phyloP scores from a whole-genome alignment of 2,113 vertebrate species.

The Varanus salvator region DNA sequence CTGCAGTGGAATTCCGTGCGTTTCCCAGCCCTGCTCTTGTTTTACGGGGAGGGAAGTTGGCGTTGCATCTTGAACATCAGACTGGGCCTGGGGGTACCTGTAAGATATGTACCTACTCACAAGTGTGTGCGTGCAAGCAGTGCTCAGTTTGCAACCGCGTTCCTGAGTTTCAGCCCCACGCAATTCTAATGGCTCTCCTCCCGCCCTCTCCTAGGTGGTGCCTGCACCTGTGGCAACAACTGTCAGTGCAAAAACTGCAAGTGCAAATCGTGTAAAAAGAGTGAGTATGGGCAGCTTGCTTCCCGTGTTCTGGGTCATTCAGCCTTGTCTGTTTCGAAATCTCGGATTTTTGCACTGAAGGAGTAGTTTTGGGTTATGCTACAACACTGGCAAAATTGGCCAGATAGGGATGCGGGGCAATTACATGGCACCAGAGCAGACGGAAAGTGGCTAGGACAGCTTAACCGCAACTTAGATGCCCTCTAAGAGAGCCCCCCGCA shows the following conservation, averaged over 20 bases:
- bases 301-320: neutral
- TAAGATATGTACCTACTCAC: too few relatives aligned
- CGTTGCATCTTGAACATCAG: neutral
- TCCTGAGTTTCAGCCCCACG: neutral
- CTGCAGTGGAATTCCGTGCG: neutral
- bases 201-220: conserved; percentile 74
- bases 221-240: conserved; percentile 83
- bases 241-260: conserved; percentile 88
- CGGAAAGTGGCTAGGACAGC: neutral
- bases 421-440: neutral
- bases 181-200: too few relatives aligned
- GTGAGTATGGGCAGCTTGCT: conserved; percentile 53
- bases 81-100: too few relatives aligned
- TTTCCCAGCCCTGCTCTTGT: neutral
- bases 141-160: neutral
- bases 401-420: neutral
- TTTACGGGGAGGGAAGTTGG: neutral
- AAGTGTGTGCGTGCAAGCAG: neutral
- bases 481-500: neutral
- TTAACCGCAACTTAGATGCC: neutral
- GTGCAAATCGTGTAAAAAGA: conserved; percentile 83
- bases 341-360: too few relatives aligned
- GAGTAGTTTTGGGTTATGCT: too few relatives aligned
- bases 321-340: neutral
- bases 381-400: neutral